Evolutionary conservation across 2,797 vertebrate species (phyloP).

Genomic region (Siniperca obscura): DNA sequence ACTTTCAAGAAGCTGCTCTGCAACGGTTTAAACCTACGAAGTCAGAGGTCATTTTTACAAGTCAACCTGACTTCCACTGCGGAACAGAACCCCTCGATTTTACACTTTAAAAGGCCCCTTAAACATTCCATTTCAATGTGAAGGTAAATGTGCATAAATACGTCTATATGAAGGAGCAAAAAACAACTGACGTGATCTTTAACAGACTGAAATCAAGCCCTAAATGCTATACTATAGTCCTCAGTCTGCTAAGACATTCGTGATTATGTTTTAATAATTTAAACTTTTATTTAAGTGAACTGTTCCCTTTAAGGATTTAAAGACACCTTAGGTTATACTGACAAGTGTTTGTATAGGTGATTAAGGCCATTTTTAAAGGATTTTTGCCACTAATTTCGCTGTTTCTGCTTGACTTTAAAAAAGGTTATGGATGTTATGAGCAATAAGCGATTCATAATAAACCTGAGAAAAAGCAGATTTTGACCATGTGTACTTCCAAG

Average conservation of each 20-base stretch:
- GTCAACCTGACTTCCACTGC: background rate
- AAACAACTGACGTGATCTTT: background rate
- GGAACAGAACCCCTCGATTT: too few species aligned
- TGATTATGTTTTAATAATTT: background rate
- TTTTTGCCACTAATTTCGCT: background rate
- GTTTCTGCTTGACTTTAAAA: background rate
- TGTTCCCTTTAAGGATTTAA: background rate
- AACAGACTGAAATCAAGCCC: background rate
- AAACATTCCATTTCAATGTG: background rate
- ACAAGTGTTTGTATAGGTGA: background rate
- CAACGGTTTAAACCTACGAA: background rate
- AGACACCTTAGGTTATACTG: background rate
- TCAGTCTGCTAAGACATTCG: background rate
- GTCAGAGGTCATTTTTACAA: background rate
- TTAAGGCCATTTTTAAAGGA: background rate
- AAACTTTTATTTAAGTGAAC: background rate
- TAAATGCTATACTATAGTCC: background rate
- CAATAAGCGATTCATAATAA: background rate
- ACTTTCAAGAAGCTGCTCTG: background rate
- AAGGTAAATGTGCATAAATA: background rate
- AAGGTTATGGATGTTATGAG: background rate
- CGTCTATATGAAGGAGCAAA: background rate
- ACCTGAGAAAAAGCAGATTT: background rate
- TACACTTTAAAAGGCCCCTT: too few species aligned
- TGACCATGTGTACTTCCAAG: accelerated